Base-by-base conservation (phyloP, 2,888 invertebrate genomes). In the Drosophila cognata region DNA sequence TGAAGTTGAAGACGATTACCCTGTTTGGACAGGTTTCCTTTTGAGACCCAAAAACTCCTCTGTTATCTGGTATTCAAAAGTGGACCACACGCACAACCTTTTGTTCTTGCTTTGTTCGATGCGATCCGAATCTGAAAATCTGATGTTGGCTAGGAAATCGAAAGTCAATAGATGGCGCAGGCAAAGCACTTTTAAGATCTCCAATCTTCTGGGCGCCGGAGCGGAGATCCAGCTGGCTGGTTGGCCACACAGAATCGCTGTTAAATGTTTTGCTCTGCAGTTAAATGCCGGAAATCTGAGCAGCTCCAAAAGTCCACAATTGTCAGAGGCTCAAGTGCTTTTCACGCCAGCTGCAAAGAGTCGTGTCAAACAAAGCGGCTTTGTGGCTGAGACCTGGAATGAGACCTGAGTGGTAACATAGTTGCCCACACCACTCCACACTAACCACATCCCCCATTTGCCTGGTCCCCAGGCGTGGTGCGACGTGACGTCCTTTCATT, bases 341-440 rank as follows among this genome's bases (percentile, higher is more conserved):
- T 87, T 84, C 84, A 82, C 88, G 82, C 85, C 79, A 65, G 66
- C 64, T 61, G 63, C 60, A 25, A 21, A 74, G 73, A 71, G 77
- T 81, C 62, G 75, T 77, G 77, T 79, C 79, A 79, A 70, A 84
- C 83, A 79, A 88, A 84, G 84, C 82, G 71, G 81, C 85, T 87
- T 81, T 84, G 74, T 77, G 67, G 67, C 71, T 60, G 55, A 38
- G 48, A 53, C 46, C 36, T 21, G 46, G 41, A 31, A 43, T 38
- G 50, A 4, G 50, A 31, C 43, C 43, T 68, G 68, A 35, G 33
- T 48, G 33, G 41, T 36, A 36, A 16, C 8, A n/a, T 18, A 57
- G n/a, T 25, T 13, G 31, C 29, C 46, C 60, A 52, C 43, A 28
- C 16, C 25, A 53, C n/a, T 31, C 51, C 25, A 29, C 13, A 16